phyloP scores from a whole-genome alignment of 1,140 invertebrate species.

The Ceratina calcarata region DNA sequence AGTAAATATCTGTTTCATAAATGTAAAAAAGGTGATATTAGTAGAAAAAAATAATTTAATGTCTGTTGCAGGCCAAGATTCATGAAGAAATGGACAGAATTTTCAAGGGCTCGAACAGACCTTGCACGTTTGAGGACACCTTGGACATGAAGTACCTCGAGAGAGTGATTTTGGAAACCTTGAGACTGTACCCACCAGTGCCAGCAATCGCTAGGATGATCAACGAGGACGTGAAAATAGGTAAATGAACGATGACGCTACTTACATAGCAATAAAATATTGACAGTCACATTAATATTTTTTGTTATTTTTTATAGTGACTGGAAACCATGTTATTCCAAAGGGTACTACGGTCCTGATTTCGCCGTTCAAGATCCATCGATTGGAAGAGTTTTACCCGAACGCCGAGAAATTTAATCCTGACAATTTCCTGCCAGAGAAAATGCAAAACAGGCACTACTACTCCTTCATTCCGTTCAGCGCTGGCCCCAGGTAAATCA shows the following conservation, averaged over 20 bases:
- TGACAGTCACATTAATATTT: too few relatives aligned
- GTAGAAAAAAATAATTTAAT: too few relatives aligned
- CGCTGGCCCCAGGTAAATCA: slow-evolving; percentile 89
- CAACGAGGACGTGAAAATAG: slow-evolving; percentile 86
- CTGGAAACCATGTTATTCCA: slow-evolving; percentile 82
- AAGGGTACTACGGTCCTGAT: slow-evolving; percentile 86
- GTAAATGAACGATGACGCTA: slow-evolving; percentile 75
- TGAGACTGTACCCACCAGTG: slow-evolving; percentile 90
- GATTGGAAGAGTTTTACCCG: slow-evolving; percentile 88
- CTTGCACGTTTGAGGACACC: slow-evolving; percentile 90
- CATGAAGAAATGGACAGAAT: slow-evolving; percentile 88
- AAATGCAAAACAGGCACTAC: slow-evolving; percentile 88
- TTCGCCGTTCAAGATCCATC: slow-evolving; percentile 87
- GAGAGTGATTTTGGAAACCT: slow-evolving; percentile 88
- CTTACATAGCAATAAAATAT: too few relatives aligned
- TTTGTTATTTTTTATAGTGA: slow-evolving; percentile 73
- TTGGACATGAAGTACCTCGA: slow-evolving; percentile 92
- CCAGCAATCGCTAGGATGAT: slow-evolving; percentile 88
- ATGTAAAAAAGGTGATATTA: too few relatives aligned
- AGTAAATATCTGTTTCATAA: too few relatives aligned
- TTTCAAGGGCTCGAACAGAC: slow-evolving; percentile 87
- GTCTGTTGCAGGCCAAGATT: slow-evolving; percentile 53
- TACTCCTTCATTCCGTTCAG: slow-evolving; percentile 95
- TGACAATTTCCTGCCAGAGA: slow-evolving; percentile 94
- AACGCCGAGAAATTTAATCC: slow-evolving; percentile 94